Evolutionary conservation across 2,888 invertebrate species (phyloP).

Genomic region (Brenthis hecate): DNA sequence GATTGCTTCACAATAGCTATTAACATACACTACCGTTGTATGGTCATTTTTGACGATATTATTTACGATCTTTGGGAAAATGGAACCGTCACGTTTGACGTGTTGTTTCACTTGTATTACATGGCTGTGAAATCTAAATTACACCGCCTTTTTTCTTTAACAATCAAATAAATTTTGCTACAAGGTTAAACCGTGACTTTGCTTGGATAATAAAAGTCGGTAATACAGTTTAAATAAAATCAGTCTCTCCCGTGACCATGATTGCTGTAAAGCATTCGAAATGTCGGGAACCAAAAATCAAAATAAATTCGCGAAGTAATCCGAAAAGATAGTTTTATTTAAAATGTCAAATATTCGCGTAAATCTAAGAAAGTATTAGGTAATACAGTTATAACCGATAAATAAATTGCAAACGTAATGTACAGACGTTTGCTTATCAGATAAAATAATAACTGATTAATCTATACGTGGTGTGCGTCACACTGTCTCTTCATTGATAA

Average conservation of each 20-base stretch:
- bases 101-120: conserved; percentile 3
- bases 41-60: conserved; percentile 43
- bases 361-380: no score
- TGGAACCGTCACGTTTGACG: conserved; percentile 7
- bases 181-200: not conserved
- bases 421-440: no score
- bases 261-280: no score
- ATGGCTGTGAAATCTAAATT: conserved; percentile 1
- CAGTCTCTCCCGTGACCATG: no score
- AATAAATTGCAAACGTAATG: no score
- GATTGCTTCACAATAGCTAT: conserved; percentile 31
- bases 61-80: conserved; percentile 35
- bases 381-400: conserved; percentile 1
- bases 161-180: not conserved
- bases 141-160: not conserved
- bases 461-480: no score
- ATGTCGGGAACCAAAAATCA: no score
- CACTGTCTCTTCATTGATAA: no score
- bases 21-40: conserved; percentile 44
- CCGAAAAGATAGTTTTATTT: no score
- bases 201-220: not conserved
- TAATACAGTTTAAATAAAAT: not conserved
- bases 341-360: no score
- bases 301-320: no score
- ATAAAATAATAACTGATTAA: no score